phyloP scores from a whole-genome alignment of 37 sponge, comb jelly and placozoan species.

The Hormiphora californensis region DNA sequence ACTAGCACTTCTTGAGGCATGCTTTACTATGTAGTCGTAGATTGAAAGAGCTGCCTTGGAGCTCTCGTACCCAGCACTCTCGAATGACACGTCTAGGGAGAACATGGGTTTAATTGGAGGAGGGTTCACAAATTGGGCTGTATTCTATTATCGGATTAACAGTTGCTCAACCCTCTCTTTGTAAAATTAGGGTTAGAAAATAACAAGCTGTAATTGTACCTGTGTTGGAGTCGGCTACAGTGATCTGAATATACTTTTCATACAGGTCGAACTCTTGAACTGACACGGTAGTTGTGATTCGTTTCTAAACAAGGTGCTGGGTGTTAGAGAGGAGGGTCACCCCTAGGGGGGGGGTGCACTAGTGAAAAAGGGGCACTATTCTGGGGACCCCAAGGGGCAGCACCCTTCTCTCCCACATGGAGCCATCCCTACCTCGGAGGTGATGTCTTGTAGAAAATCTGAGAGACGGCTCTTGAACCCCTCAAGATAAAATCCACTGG shows the following conservation, averaged over 20 bases:
- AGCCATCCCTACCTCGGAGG: no score
- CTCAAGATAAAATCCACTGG: neutral
- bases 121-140: no score
- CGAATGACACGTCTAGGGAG: neutral
- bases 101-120: neutral
- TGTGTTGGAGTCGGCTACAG: neutral
- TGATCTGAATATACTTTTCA: neutral
- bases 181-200: no score
- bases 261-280: constrained; percentile 2
- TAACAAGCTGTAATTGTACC: no score
- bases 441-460: neutral
- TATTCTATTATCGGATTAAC: no score
- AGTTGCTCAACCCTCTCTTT: neutral
- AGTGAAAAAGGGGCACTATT: no score
- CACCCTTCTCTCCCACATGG: no score
- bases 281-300: neutral
- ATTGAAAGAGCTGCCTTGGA: neutral
- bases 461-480: neutral
- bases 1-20: no score
- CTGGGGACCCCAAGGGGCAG: no score
- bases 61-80: constrained; percentile 33
- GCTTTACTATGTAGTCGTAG: neutral
- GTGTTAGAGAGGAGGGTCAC: no score
- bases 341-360: no score
- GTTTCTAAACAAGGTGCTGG: no score